phyloP scores from a whole-genome alignment of 2,888 invertebrate genomes.

The Adelognathus sp. region DNA sequence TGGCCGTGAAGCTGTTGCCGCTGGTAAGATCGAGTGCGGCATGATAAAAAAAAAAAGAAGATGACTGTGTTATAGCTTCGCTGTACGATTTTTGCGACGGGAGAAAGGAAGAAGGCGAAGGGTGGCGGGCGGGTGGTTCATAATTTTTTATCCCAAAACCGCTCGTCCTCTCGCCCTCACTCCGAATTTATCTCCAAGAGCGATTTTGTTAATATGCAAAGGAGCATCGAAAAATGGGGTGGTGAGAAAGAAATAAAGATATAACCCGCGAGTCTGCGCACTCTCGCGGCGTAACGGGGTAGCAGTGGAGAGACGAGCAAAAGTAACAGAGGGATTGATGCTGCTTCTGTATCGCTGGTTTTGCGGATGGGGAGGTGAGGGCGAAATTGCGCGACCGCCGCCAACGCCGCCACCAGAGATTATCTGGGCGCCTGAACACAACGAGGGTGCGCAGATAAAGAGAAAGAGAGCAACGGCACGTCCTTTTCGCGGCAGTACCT shows the following conservation, averaged over 20 bases:
- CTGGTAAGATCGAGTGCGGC: conserved; percentile 17
- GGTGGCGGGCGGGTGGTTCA: conserved; percentile 67
- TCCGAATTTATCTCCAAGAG: conserved; percentile 69
- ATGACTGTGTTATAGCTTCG: conserved; percentile 36
- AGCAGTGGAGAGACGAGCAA: conserved; percentile 37
- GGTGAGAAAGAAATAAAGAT: conserved; percentile 76
- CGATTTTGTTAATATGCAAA: conserved; percentile 81
- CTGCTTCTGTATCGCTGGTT: conserved; percentile 30
- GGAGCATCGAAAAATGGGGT: conserved; percentile 80
- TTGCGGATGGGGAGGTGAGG: conserved; percentile 32
- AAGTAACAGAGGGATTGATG: conserved; percentile 44
- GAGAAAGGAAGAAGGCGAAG: conserved; percentile 27
- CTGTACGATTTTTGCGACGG: conserved; percentile 17
- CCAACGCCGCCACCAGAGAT: conserved; percentile 65
- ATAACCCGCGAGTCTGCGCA: conserved; percentile 65
- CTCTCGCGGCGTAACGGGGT: conserved; percentile 17
- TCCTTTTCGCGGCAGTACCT: conserved; percentile 33
- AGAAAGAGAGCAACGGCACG: background rate
- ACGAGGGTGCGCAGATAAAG: conserved; percentile 38
- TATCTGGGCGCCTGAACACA: conserved; percentile 74
- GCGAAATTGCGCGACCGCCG: conserved; percentile 65
- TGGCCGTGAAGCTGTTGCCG: conserved; percentile 18
- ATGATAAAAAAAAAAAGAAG: background rate
- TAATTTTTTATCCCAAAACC: conserved; percentile 78
- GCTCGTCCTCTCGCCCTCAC: conserved; percentile 61